Evolutionary conservation across 1,140 invertebrate species (phyloP).

Genomic region (Mactra quadrangularis): DNA sequence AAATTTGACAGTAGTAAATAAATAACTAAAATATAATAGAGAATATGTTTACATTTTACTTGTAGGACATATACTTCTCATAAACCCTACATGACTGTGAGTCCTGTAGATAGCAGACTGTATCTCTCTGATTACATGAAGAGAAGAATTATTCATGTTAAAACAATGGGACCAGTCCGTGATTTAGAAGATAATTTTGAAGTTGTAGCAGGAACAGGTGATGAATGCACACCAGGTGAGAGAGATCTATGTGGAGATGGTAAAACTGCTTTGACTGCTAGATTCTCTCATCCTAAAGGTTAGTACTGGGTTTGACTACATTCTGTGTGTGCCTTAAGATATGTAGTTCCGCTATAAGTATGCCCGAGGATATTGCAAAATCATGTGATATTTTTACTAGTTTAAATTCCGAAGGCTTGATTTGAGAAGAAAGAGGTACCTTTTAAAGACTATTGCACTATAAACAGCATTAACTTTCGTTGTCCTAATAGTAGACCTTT

Average conservation of each 20-base stretch:
- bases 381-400: too few species aligned
- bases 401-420: too few species aligned
- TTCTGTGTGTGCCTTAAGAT: too few species aligned
- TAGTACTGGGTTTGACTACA: slow-evolving; percentile 50
- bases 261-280: slow-evolving; percentile 94
- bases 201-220: slow-evolving; percentile 96
- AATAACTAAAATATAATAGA: too few species aligned
- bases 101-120: slow-evolving; percentile 95
- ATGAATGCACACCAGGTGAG: slow-evolving; percentile 96
- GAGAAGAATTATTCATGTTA: slow-evolving; percentile 95
- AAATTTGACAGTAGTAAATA: too few species aligned
- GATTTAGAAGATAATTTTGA: slow-evolving; percentile 97
- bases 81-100: slow-evolving; percentile 97
- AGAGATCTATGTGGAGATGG: slow-evolving; percentile 98
- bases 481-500: too few species aligned
- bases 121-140: slow-evolving; percentile 98
- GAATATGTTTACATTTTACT: slow-evolving; percentile 64
- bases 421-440: too few species aligned
- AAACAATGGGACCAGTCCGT: slow-evolving; percentile 88
- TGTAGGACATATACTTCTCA: slow-evolving; percentile 95
- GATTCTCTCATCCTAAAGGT: slow-evolving; percentile 98
- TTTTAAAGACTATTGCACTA: too few species aligned
- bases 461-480: too few species aligned
- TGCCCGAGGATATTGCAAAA: too few species aligned
- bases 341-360: too few species aligned